phyloP scores from a whole-genome alignment of 2,113 vertebrate genomes.

The Orcinus orca region DNA sequence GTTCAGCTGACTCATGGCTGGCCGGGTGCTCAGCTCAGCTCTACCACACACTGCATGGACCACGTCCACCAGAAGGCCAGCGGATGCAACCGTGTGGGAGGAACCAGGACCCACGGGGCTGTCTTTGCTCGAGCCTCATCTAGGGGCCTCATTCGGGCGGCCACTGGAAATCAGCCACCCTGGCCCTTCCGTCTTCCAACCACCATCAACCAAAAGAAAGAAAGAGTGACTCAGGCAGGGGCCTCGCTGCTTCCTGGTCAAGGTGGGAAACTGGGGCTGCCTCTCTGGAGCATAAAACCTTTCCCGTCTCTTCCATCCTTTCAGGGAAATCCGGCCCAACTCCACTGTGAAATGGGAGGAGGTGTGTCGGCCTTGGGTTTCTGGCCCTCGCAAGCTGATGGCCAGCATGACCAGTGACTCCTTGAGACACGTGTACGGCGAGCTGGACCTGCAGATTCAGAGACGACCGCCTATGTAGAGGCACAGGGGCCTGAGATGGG shows the following conservation, averaged over 20 bases:
- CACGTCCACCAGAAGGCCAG: too few relatives aligned
- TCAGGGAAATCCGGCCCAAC: constrained; percentile 86
- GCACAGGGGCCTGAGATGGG: not conserved
- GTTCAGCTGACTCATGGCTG: not conserved
- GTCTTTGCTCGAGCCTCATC: not conserved
- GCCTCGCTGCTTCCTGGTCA: not conserved
- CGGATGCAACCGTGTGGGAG: not conserved
- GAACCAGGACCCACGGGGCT: not conserved
- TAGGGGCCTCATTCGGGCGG: not conserved
- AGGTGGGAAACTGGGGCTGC: not conserved
- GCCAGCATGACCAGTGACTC: constrained; percentile 90
- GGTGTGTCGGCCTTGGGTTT: constrained; percentile 80
- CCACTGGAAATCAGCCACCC: not conserved
- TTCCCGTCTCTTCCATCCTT: constrained; percentile 34
- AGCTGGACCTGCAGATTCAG: constrained; percentile 82
- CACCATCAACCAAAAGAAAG: not conserved
- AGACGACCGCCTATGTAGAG: constrained; percentile 62
- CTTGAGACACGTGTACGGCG: constrained; percentile 91
- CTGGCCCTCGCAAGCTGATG: constrained; percentile 88
- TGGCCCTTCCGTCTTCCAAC: not conserved
- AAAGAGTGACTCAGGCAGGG: not conserved
- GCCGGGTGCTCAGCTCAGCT: not conserved
- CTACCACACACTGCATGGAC: not conserved
- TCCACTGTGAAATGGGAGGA: constrained; percentile 89
- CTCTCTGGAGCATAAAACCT: not conserved